Conservation (phyloP, 2,113 vertebrate species). For the Erinaceus europaeus region DNA sequence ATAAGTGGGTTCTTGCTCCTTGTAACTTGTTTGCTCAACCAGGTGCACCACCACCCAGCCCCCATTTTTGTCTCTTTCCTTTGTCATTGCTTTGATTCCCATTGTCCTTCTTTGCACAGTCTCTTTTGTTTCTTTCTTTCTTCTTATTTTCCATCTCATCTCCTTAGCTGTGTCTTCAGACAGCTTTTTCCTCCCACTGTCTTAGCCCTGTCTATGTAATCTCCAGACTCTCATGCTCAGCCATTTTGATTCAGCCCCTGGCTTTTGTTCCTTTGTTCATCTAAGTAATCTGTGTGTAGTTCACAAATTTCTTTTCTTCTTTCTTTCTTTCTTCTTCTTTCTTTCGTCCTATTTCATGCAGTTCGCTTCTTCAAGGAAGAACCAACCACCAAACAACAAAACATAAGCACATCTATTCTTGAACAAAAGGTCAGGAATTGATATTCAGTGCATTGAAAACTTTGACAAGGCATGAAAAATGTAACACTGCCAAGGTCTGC, state of each 20-base stretch:
- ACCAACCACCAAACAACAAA: not conserved
- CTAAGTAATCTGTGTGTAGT: not conserved
- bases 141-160: not conserved
- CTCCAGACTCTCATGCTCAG: not conserved
- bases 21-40: too few species aligned
- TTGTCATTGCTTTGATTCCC: not conserved
- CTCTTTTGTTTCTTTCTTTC: not conserved
- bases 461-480: constrained; percentile 14
- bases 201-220: not conserved
- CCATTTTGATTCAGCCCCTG: not conserved
- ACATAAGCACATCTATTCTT: constrained; percentile 10
- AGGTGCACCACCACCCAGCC: too few species aligned
- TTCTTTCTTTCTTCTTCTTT: not conserved
- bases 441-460: not conserved
- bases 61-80: not conserved
- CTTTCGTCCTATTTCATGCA: not conserved
- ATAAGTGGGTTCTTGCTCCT: too few species aligned
- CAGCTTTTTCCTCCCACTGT: not conserved
- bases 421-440: not conserved
- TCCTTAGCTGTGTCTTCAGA: not conserved
- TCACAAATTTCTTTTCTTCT: not conserved
- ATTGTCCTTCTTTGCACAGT: not conserved
- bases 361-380: not conserved
- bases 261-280: not conserved
- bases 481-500: not conserved